Percentiles rank a stretch among this genome's conserved stretches.
phyloP scores from a whole-genome alignment of 2,797 vertebrate genomes.

The Etheostoma nigrum region DNA sequence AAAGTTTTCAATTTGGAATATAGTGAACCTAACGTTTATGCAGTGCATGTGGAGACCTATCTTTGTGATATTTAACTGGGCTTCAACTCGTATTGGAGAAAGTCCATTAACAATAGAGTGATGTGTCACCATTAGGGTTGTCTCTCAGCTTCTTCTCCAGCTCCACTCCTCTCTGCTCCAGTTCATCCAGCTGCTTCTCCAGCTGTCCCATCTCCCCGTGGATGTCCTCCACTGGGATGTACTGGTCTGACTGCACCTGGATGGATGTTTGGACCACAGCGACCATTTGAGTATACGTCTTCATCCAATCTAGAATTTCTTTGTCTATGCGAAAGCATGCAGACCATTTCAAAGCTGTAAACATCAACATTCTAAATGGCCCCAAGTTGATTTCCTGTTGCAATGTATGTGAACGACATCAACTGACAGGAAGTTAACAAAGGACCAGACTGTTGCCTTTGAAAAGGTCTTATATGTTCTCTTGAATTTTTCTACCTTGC shows the following conservation, averaged over 20 bases:
- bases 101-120: background rate
- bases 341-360: too few species aligned
- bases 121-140: slow-evolving; percentile 86
- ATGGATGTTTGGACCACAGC: background rate
- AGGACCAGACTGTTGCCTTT: too few species aligned
- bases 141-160: slow-evolving; percentile 94
- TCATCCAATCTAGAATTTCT: background rate
- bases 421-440: too few species aligned
- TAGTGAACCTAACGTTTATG: background rate
- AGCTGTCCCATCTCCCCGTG: slow-evolving; percentile 93
- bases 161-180: slow-evolving; percentile 94
- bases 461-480: background rate
- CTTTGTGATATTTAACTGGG: background rate
- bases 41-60: background rate
- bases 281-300: background rate
- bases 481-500: slow-evolving; percentile 88
- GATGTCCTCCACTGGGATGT: slow-evolving; percentile 96
- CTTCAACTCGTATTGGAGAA: background rate
- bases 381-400: too few species aligned
- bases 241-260: slow-evolving; percentile 97
- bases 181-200: slow-evolving; percentile 92
- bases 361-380: too few species aligned
- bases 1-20: background rate
- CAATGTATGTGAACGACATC: too few species aligned
- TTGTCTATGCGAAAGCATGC: background rate